Evolutionary conservation across 2,888 invertebrate species (phyloP).

Genomic region (Drosophila hamatofila): DNA sequence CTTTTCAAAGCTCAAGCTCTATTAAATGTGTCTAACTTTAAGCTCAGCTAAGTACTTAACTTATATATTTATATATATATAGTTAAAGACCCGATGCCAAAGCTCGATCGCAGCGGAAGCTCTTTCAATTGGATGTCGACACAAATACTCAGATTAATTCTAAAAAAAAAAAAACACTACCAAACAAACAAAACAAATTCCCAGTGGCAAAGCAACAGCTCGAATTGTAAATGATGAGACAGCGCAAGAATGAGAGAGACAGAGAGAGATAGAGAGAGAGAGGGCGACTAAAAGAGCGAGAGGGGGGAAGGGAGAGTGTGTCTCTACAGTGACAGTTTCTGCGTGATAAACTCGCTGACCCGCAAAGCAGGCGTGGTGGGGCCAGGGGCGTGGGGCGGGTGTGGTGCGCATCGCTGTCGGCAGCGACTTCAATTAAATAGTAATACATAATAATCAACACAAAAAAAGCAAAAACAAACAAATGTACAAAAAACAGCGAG

Average conservation of each 20-base stretch:
- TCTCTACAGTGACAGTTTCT: conserved; percentile 4
- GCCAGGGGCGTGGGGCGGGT: background rate
- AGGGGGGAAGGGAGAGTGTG: background rate
- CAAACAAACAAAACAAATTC: conserved; percentile 36
- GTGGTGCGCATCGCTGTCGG: conserved; percentile 28
- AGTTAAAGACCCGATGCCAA: background rate
- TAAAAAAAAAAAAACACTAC: conserved; percentile 5
- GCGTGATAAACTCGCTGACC: conserved; percentile 72
- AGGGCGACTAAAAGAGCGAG: background rate
- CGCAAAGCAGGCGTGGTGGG: conserved; percentile 15
- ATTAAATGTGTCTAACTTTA: background rate
- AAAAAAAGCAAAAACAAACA: conserved; percentile 3
- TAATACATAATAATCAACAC: conserved; percentile 72
- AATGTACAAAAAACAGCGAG: background rate
- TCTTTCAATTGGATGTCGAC: conserved; percentile 23
- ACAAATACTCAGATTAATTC: conserved; percentile 30
- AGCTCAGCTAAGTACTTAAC: conserved; percentile 6
- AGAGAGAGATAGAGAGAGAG: background rate
- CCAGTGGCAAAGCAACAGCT: conserved; percentile 25
- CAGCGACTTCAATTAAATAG: conserved; percentile 71
- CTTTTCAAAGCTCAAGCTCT: background rate
- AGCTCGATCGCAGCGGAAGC: conserved; percentile 16
- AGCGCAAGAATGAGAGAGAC: background rate
- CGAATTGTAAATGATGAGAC: conserved; percentile 21
- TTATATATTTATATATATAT: background rate